These are phyloP conservation scores for Teleogryllus occipitalis DNA, from an alignment of 1,140 invertebrate species.

Conservation along the genomic window DNA sequence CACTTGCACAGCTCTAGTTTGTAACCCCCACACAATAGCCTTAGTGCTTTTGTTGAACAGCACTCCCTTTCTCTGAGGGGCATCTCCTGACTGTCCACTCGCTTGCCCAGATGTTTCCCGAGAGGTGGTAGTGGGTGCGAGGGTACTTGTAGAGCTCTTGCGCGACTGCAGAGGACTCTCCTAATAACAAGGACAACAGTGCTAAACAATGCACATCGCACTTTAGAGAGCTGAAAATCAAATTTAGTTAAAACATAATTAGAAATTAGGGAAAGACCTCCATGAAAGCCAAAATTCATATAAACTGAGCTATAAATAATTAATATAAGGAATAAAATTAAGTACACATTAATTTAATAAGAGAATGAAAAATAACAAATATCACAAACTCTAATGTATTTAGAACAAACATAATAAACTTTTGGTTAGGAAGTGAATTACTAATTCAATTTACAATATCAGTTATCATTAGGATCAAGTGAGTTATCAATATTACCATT, in stretches of 20 bases:
- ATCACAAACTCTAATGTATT: too few relatives aligned
- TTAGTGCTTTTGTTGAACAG: conserved; percentile 81
- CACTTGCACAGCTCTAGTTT: conserved; percentile 88
- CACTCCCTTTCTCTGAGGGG: background rate
- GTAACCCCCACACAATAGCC: conserved; percentile 99
- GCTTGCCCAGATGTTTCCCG: conserved; percentile 9
- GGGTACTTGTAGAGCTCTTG: conserved; percentile 19
- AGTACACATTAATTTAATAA: background rate
- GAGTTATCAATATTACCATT: too few relatives aligned
- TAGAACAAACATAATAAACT: too few relatives aligned
- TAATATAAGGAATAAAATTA: background rate
- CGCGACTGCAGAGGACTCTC: conserved; percentile 24
- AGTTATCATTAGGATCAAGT: too few relatives aligned
- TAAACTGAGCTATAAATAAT: background rate
- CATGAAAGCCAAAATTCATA: background rate
- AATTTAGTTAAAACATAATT: too few relatives aligned
- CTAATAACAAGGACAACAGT: conserved; percentile 11
- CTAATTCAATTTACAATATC: too few relatives aligned
- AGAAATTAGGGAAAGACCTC: too few relatives aligned
- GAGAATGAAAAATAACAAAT: too few relatives aligned
- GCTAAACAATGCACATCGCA: too few relatives aligned
- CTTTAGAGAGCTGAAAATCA: too few relatives aligned
- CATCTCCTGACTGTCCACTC: conserved; percentile 3
- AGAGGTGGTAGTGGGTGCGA: background rate
- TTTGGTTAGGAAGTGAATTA: too few relatives aligned